These are phyloP conservation scores for Callithrix jacchus DNA, from an alignment of 2,113 vertebrate genomes.

Conservation along the genomic window DNA sequence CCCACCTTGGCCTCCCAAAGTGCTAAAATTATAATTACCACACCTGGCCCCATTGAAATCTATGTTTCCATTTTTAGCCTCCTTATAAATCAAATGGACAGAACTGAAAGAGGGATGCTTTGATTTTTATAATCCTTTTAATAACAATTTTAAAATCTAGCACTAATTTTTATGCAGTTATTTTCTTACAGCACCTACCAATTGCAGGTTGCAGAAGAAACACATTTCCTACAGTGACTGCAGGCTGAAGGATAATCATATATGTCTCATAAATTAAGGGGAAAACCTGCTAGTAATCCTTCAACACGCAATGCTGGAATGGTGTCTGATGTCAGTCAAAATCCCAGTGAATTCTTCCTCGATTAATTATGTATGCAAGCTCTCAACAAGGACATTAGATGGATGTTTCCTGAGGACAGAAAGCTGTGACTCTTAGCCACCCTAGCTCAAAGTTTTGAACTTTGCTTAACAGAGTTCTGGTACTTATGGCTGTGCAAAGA, in stretches of 20 bases:
- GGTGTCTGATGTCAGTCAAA: slow-evolving; percentile 2
- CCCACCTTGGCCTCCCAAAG: too few species aligned
- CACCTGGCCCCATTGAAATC: neutral
- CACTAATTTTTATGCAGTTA: neutral
- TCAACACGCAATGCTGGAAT: neutral
- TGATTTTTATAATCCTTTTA: neutral
- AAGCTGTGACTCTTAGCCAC: neutral
- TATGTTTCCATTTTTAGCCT: neutral
- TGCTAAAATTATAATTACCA: too few species aligned
- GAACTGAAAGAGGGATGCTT: neutral
- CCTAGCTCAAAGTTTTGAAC: neutral
- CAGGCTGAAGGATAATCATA: neutral
- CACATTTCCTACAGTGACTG: neutral
- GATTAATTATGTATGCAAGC: neutral
- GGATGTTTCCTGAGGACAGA: neutral
- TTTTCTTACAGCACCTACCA: neutral
- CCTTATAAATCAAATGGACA: neutral
- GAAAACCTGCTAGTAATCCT: neutral
- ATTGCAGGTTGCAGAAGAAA: neutral
- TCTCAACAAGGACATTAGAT: neutral
- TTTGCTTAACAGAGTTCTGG: neutral
- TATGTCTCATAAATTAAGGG: neutral
- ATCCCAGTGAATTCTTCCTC: neutral
- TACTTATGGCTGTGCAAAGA: neutral
- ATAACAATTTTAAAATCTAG: neutral